Evolutionary conservation across 2,797 vertebrate genomes (phyloP), one percentile per base, ranked within the genome.

Genomic region (Tenualosa thibaudeaui): DNA sequence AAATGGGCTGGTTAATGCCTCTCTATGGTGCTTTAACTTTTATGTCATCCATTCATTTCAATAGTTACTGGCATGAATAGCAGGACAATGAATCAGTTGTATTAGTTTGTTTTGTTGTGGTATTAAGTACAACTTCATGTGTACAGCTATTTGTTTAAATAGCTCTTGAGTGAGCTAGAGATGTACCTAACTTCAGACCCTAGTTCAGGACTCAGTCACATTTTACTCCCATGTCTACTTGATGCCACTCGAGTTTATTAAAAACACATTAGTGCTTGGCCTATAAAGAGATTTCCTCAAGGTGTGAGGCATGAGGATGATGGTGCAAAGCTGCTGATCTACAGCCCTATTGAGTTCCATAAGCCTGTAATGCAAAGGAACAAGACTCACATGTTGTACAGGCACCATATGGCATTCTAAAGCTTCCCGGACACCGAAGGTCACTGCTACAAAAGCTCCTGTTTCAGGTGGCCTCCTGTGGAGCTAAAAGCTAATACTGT

Each of bases 261-360:
- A 81, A 83, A 88, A 75, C 84, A 75, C 86, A 81, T 85, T 85
- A 85, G 84, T 87, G 92, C 91, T 93, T 94, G 93, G 91, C 92
- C 92, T 91, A 89, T 92, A 92, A 91, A 91, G 89, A 92, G 88
- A 92, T 94, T 93, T 94, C 92, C 93, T 93, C 92, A 94, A 94
- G 94, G 93, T 94, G 81, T 83, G 84, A 87, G 84, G 54, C 83
- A 81, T 81, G 53, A 83, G 49, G 68, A 31, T 82, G 84, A 83
- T 81, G 81, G 84, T 87, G 40, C 3, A 62, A 88, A 84, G 85
- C 84, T 40, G 68, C 75, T 49, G 10, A 46, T 46, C 71, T 22
- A 1, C 40, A 62, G 22, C 17, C 31, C 17, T 37, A 8, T 43
- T 31, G 26, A 53, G 37, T 22, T 12, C 37, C 17, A 6, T 83